Evolutionary conservation across 2,113 vertebrate species (phyloP).

Genomic region (Melanerpes aurifrons): DNA sequence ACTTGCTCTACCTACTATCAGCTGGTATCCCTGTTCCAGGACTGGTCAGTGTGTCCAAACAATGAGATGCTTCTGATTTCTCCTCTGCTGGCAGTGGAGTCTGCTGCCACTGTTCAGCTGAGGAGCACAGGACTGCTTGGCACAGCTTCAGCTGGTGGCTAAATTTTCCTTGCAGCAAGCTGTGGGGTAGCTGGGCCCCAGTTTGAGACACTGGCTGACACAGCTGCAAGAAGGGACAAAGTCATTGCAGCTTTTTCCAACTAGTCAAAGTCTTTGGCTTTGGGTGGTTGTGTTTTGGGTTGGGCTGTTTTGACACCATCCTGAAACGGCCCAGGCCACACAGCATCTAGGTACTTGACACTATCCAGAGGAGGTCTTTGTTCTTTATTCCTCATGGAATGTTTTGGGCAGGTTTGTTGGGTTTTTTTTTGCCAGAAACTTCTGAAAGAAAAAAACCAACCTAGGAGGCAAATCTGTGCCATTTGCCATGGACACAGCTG

Average conservation of each 20-base stretch:
- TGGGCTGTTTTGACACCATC: background rate
- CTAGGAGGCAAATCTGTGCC: background rate
- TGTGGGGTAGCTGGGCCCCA: background rate
- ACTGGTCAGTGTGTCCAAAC: background rate
- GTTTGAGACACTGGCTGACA: background rate
- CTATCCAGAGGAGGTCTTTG: background rate
- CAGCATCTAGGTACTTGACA: background rate
- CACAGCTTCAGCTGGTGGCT: background rate
- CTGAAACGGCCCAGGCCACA: background rate
- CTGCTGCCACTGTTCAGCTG: background rate
- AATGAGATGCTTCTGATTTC: background rate
- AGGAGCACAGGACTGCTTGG: background rate
- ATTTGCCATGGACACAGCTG: fast-evolving
- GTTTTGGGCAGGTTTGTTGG: background rate
- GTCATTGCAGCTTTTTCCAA: background rate
- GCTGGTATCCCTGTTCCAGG: background rate
- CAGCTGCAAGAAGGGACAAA: background rate
- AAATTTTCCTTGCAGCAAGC: background rate
- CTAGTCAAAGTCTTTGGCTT: background rate
- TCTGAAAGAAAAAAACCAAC: background rate
- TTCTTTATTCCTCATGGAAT: background rate
- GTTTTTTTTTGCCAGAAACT: background rate
- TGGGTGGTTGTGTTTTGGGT: background rate
- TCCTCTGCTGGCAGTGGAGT: background rate
- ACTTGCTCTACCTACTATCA: fast-evolving